These are phyloP conservation scores for Monochamus saltuarius DNA, from an alignment of 1,140 invertebrate species.

Conservation along the genomic window DNA sequence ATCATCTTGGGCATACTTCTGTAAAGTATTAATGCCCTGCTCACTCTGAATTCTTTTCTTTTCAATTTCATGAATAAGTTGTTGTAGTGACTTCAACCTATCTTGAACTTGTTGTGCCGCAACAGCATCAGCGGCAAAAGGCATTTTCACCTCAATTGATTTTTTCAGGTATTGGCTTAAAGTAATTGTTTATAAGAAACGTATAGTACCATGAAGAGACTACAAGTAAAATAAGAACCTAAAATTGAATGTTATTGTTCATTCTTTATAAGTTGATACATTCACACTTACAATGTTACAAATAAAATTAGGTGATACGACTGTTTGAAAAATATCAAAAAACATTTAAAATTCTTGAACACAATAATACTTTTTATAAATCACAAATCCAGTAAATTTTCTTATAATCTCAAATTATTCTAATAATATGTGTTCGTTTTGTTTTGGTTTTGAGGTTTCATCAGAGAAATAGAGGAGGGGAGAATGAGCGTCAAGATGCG, in stretches of 20 bases:
- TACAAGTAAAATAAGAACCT: slow-evolving; percentile 35
- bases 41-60: slow-evolving; percentile 75
- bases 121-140: slow-evolving; percentile 69
- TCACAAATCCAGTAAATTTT: too few species aligned
- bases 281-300: slow-evolving; percentile 37
- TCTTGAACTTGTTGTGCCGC: slow-evolving; percentile 82
- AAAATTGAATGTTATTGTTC: slow-evolving; percentile 10
- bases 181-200: slow-evolving; percentile 32
- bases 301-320: slow-evolving; percentile 26
- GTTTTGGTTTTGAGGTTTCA: too few species aligned
- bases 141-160: slow-evolving; percentile 57
- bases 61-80: slow-evolving; percentile 78
- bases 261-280: background rate
- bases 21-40: slow-evolving; percentile 74
- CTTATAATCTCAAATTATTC: too few species aligned
- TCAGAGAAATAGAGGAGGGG: too few species aligned
- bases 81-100: slow-evolving; percentile 73
- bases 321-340: slow-evolving; percentile 24
- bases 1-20: slow-evolving; percentile 73
- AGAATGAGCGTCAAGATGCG: too few species aligned
- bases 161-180: slow-evolving; percentile 13
- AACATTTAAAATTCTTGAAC: slow-evolving; percentile 23
- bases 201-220: slow-evolving; percentile 41
- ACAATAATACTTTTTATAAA: too few species aligned
- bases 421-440: too few species aligned